Evolutionary conservation across 1,140 invertebrate species (phyloP), one percentile per base, ranked within the genome.

Genomic region (Pemphigus obesinymphae): DNA sequence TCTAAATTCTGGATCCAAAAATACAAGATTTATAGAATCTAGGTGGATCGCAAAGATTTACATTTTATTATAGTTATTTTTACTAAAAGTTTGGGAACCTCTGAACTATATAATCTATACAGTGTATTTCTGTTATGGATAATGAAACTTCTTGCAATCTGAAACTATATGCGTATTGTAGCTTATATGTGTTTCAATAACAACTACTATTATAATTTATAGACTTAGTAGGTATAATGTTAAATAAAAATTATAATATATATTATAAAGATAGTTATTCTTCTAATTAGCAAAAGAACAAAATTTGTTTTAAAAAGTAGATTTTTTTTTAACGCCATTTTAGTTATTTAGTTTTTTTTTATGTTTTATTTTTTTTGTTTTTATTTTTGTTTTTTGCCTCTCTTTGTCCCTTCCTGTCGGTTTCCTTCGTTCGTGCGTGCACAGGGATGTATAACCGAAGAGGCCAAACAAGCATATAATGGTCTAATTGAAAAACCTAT

Each of bases 381-480:
- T 85, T 86, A 26, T 85, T 84, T 85, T 86, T 87, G 43, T 85
- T 87, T 83, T 85, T 85, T 84, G 86, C 84, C 84, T 84, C 83
- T 85, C 84, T 85, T 84, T 87, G 84, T 86, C 85, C 86, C 84
- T 86, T 81, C 83, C 84, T 84, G 29, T 80, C 53, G 82, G 82
- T 86, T 85, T 86, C 85, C 85, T 84, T 72, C 34, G 13, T 15
- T 82, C 26, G 11, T 17, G 6, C 78, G 20, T 72, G 13, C 37
- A 86, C 87, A 94, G 93, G 90, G 91, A 6, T 91, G 92, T 50
- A 88, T 95, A 82, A 93, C 92, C n/a, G 91, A 92, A 83, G 93
- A 94, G 85, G 92, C 95, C 45, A 95, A 96, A 85, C 92, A 95
- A 85, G 96, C 95, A 0, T 98, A 98, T 89, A 94, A 95, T 85